phyloP scores from a whole-genome alignment of 2,888 invertebrate species.

The Thecophora atra region DNA sequence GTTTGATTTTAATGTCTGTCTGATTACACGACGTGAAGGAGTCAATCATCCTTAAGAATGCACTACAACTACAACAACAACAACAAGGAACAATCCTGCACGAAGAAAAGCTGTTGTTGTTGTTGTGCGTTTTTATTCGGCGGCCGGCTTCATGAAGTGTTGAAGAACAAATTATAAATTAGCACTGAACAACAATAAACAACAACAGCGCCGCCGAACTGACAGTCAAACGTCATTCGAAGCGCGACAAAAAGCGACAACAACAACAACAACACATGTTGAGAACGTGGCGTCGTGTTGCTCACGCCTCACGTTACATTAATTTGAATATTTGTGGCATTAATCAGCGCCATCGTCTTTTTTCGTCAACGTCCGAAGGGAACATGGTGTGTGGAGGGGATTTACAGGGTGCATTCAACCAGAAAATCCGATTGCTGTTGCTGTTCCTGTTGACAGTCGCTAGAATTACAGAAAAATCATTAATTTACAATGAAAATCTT shows the following conservation, averaged over 20 bases:
- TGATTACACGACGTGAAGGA: too few relatives aligned
- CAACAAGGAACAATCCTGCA: too few relatives aligned
- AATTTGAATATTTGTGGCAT: slow-evolving; percentile 29
- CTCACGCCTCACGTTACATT: slow-evolving; percentile 22
- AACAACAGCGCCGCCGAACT: background rate
- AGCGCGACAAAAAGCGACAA: background rate
- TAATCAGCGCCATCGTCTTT: slow-evolving; percentile 17
- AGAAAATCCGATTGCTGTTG: background rate
- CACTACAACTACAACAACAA: too few relatives aligned
- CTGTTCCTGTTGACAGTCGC: too few relatives aligned
- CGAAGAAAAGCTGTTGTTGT: too few relatives aligned
- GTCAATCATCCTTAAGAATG: too few relatives aligned
- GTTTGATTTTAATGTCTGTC: too few relatives aligned
- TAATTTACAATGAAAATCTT: too few relatives aligned
- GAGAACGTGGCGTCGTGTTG: background rate
- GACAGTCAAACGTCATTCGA: slow-evolving; percentile 18
- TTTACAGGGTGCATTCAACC: background rate
- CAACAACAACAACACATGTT: background rate
- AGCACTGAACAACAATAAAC: background rate
- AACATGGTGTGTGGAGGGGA: background rate
- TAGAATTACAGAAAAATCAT: background rate
- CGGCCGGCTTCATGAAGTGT: too few relatives aligned
- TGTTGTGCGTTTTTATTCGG: too few relatives aligned
- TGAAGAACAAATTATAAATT: background rate
- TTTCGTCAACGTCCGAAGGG: background rate